phyloP scores from a whole-genome alignment of 1,140 invertebrate species.

The Pissodes strobi region DNA sequence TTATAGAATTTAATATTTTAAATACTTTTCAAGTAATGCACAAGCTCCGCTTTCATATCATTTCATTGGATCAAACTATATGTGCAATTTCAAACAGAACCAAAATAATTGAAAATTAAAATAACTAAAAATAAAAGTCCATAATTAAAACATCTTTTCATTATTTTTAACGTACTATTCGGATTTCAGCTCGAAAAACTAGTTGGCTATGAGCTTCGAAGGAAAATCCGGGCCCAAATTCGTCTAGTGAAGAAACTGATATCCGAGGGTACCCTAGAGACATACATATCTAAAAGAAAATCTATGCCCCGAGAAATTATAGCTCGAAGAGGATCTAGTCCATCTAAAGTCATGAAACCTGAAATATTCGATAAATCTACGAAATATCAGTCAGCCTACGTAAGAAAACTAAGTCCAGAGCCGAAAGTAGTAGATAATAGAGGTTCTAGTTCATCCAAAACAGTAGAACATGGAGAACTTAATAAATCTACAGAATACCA shows the following conservation, averaged over 20 bases:
- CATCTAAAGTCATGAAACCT: slow-evolving; percentile 33
- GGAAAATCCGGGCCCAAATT: slow-evolving; percentile 75
- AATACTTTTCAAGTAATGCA: background rate
- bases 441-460: background rate
- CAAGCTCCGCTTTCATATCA: too few relatives aligned
- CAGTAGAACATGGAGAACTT: slow-evolving; percentile 19
- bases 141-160: background rate
- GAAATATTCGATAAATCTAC: slow-evolving; percentile 10
- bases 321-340: slow-evolving; percentile 32
- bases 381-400: slow-evolving; percentile 17
- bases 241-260: slow-evolving; percentile 66
- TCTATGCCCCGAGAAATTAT: background rate
- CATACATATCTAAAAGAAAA: slow-evolving; percentile 28
- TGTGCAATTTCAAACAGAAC: too few relatives aligned
- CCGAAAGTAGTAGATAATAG: slow-evolving; percentile 5
- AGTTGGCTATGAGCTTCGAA: slow-evolving; percentile 71
- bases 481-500: background rate
- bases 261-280: slow-evolving; percentile 55
- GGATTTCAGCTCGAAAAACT: slow-evolving; percentile 69
- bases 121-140: too few relatives aligned
- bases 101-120: too few relatives aligned
- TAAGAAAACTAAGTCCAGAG: slow-evolving; percentile 22
- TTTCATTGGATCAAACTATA: too few relatives aligned
- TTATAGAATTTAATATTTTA: background rate
- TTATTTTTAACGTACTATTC: slow-evolving; percentile 1